These are phyloP conservation scores for Sigmodon hispidus DNA, from an alignment of 2,113 vertebrate genomes.

Conservation along the genomic window DNA sequence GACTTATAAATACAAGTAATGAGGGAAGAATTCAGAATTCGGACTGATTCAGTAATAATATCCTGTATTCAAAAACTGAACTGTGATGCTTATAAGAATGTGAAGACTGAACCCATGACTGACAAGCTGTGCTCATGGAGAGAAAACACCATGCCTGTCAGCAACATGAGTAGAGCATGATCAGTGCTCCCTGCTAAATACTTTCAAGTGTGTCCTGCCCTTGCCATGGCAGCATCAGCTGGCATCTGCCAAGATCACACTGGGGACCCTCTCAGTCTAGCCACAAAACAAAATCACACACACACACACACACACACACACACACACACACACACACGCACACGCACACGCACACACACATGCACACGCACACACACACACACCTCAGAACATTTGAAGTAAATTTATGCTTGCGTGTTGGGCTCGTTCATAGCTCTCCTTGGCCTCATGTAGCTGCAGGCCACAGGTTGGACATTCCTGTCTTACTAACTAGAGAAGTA, in stretches of 20 bases:
- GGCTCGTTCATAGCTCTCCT: background rate
- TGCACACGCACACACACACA: background rate
- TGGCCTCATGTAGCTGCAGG: background rate
- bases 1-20: background rate
- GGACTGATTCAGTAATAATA: background rate
- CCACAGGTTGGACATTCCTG: background rate
- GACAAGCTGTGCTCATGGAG: background rate
- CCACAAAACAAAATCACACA: background rate
- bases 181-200: background rate
- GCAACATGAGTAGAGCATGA: background rate
- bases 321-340: background rate
- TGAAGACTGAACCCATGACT: background rate
- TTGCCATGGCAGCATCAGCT: background rate
- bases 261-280: background rate
- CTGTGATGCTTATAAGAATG: background rate
- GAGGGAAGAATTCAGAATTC: background rate
- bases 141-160: background rate
- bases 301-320: background rate
- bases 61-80: background rate
- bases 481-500: background rate
- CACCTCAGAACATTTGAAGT: background rate
- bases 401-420: background rate
- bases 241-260: background rate
- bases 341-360: background rate
- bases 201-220: background rate